Base-by-base conservation (phyloP, 2,888 invertebrate species). In the Willowsia nigromaculata region DNA sequence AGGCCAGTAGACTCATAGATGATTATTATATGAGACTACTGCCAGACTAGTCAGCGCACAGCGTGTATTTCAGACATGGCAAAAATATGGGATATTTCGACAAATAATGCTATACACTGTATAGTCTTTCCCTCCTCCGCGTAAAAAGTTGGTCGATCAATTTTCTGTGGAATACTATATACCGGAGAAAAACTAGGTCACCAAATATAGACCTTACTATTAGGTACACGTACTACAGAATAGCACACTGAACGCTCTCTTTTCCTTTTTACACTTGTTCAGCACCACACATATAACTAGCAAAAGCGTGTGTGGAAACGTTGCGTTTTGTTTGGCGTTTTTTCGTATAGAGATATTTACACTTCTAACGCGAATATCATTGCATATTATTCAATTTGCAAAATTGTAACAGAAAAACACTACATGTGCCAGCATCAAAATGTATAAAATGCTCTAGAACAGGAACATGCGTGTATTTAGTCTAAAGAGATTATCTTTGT, bases 121-220 rank as follows among this genome's bases (percentile, higher is more conserved):
- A 30, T 11, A 50, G 50, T 56, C 15, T 50, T 83, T 83, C 68
- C 68, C 68, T 68, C 83, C 68, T 83, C 50, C 68, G 65, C 65
- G 25, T 30, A 68, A 65, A 71, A 84, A 78, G 82, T 88, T 74
- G 88, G 88, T 88, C 88, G 88, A 88, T 88, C 88, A 88, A 88
- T 88, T 87, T 82, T 87, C 43, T 81, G 71, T 47, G 74, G 22
- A 84, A 56, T 50, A 83, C 83, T 65, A 74, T 56, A 56, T 71
- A 33, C 74, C 53, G 40, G 71, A 43, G 59, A 68, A 43, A 88
- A 87, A 82, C 74, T 88, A 68, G 88, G 88, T 88, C 88, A 88
- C 59, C 56, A 82, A 88, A 82, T 74, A 82, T 59, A 82, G 78
- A 85, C 65, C 80, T 62, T 87, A 43, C 27, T 22, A 40, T 4